Percentiles rank a stretch among this genome's conserved stretches.
Conservation (phyloP, 2,888 invertebrate genomes). For the Hirudinaria manillensis region DNA sequence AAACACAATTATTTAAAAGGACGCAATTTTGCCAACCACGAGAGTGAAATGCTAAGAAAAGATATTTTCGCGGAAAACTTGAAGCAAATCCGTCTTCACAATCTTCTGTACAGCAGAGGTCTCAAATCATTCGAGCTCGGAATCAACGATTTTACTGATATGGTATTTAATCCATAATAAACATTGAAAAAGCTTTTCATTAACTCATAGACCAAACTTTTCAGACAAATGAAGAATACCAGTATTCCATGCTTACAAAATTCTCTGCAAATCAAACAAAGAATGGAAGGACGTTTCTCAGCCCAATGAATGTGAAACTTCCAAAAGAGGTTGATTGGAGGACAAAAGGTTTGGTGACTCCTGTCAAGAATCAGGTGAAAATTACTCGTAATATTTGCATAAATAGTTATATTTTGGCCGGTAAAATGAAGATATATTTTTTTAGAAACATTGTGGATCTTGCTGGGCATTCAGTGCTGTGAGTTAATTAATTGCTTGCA, state of each 20-base stretch:
- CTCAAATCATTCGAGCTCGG: slow-evolving; percentile 20
- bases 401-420: background rate
- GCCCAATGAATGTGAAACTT: slow-evolving; percentile 34
- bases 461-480: slow-evolving; percentile 29
- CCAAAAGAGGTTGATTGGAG: slow-evolving; percentile 45
- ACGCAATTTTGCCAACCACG: background rate
- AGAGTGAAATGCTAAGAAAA: slow-evolving; percentile 12
- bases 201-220: background rate
- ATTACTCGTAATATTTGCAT: background rate
- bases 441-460: slow-evolving; percentile 23
- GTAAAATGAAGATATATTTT: background rate
- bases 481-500: background rate
- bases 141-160: slow-evolving; percentile 26
- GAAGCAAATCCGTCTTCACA: slow-evolving; percentile 19
- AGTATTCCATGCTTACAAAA: slow-evolving; percentile 11
- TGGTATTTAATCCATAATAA: slow-evolving; percentile 8
- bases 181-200: background rate
- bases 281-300: slow-evolving; percentile 29
- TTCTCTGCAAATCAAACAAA: background rate
- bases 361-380: slow-evolving; percentile 43
- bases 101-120: slow-evolving; percentile 22
- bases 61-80: slow-evolving; percentile 22
- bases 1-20: slow-evolving; percentile 4
- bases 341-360: slow-evolving; percentile 44
- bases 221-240: slow-evolving; percentile 34